Percentiles rank a stretch among this genome's conserved stretches.
Evolutionary conservation across 2,797 vertebrate genomes (phyloP).

Genomic region (Acrossocheilus fasciatus): DNA sequence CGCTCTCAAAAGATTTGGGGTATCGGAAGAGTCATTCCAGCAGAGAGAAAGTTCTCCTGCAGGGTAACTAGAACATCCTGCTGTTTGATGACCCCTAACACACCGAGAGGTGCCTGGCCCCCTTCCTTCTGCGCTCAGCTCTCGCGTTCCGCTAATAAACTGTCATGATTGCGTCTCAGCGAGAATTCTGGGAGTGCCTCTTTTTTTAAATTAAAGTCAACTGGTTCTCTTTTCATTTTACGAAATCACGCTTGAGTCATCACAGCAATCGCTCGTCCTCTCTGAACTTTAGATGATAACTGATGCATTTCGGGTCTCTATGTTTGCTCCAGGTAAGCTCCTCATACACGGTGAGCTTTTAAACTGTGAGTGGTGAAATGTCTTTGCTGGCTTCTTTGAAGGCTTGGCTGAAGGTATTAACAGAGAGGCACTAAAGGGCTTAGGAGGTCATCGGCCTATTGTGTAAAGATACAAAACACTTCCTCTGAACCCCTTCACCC

Average conservation of each 20-base stretch:
- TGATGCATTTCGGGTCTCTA: constrained; percentile 44
- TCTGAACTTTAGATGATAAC: constrained; percentile 48
- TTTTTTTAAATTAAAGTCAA: constrained; percentile 33
- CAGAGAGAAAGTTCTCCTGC: constrained; percentile 60
- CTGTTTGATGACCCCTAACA: constrained; percentile 67
- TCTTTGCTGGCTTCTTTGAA: constrained; percentile 80
- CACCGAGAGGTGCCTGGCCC: constrained; percentile 59
- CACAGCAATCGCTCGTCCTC: constrained; percentile 44
- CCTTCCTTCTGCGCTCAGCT: constrained; percentile 52
- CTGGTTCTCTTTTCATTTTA: constrained; percentile 30
- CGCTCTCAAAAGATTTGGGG: constrained; percentile 55
- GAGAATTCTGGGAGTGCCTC: constrained; percentile 6
- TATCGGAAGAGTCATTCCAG: constrained; percentile 50
- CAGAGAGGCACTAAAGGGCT: constrained; percentile 86
- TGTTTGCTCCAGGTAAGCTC: constrained; percentile 61
- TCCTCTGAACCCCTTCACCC: constrained; percentile 87
- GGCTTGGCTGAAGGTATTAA: constrained; percentile 83
- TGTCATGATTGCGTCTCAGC: constrained; percentile 1
- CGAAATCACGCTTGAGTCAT: constrained; percentile 48
- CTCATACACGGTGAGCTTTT: constrained; percentile 61
- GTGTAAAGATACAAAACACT: constrained; percentile 92
- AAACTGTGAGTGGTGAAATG: constrained; percentile 81
- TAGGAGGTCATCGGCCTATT: constrained; percentile 89
- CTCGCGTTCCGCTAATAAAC: constrained; percentile 36
- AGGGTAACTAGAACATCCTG: constrained; percentile 66